Base-by-base conservation (phyloP, 2,888 invertebrate genomes). In the Drosophila falleni region DNA sequence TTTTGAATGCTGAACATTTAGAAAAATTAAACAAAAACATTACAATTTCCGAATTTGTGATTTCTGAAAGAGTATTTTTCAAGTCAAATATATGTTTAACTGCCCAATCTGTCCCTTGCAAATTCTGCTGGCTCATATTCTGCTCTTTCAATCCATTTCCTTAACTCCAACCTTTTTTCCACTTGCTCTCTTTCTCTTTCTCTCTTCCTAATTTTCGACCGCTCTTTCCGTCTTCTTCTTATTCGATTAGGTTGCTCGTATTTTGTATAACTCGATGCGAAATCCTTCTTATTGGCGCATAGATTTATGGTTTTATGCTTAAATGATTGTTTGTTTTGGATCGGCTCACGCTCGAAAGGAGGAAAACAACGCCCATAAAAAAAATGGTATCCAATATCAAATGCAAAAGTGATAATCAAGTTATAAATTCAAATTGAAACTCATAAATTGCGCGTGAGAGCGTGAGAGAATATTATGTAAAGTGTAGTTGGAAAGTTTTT, bases 301-400 rank as follows among this genome's bases (percentile, higher is more conserved):
- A 80, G 79, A 84, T 85, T 84, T 84, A 84, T 84, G 81, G 65
- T 67, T 71, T 79, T 77, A 83, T 81, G 79, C 79, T 83, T 61
- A 81, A 83, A 85, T 81, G 71, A 74, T 72, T 82, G 77, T 77
- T 81, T 76, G 68, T 41, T 78, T 59, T 65, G 16, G 37, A 39
- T 37, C 29, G 31, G 13, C 37, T 35, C 6, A 11, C 19, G 35
- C 26, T 16, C 19, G 10, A 16, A 37, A 19, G 41, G 37, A 26
- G 37, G 42, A 53, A 35, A 53, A 58, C n/a, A 42, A 54, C 31
- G 41, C 23, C 35, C 49, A 59, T 53, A 65, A 65, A 66, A 62
- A 41, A 59, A 59, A 66, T 51, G 23, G 33, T 35, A 46, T 19
- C 31, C 46, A 65, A 59, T 51, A 74, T 58, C 65, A 67, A 79